Percentiles rank a stretch among this genome's conserved stretches.
Evolutionary conservation across 2,888 invertebrate species (phyloP).

Genomic region (Drosophila rubida): DNA sequence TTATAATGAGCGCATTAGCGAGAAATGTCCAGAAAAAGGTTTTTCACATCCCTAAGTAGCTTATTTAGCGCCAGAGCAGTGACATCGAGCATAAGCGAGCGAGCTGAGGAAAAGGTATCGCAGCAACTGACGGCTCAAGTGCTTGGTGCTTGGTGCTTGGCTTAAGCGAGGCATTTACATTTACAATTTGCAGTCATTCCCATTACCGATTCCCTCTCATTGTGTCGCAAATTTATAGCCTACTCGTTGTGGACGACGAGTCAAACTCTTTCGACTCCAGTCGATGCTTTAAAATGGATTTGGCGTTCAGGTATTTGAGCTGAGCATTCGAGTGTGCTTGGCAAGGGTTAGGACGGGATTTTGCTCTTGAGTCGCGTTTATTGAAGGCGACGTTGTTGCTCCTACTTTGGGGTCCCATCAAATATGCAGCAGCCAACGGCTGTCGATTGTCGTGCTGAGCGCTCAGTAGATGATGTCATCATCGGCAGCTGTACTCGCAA

Average conservation of each 20-base stretch:
- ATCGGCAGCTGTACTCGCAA: slow-evolving; percentile 58
- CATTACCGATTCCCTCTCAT: neutral
- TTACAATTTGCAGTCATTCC: slow-evolving; percentile 13
- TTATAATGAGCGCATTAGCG: slow-evolving; percentile 70
- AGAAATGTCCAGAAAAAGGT: slow-evolving; percentile 49
- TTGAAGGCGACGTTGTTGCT: slow-evolving; percentile 7
- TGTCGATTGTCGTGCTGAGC: neutral
- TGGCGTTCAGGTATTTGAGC: slow-evolving; percentile 18
- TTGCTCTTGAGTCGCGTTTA: slow-evolving; percentile 7
- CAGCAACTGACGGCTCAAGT: slow-evolving; percentile 22
- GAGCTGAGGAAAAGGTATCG: too few relatives aligned
- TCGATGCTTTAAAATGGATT: slow-evolving; percentile 27
- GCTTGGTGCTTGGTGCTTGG: slow-evolving; percentile 35
- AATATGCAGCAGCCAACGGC: slow-evolving; percentile 4
- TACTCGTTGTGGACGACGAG: slow-evolving; percentile 9
- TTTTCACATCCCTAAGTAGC: slow-evolving; percentile 42
- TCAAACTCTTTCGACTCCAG: slow-evolving; percentile 3
- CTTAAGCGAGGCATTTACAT: slow-evolving; percentile 24
- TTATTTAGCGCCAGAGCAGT: slow-evolving; percentile 22
- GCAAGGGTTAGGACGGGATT: slow-evolving; percentile 6
- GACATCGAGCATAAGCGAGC: too few relatives aligned
- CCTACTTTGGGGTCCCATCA: neutral
- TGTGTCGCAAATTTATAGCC: slow-evolving; percentile 45
- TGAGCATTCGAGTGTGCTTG: slow-evolving; percentile 16
- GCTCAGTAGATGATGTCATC: slow-evolving; percentile 57